These are phyloP conservation scores for Tinea trinotella DNA, from an alignment of 2,888 invertebrate species.

Conservation along the genomic window DNA sequence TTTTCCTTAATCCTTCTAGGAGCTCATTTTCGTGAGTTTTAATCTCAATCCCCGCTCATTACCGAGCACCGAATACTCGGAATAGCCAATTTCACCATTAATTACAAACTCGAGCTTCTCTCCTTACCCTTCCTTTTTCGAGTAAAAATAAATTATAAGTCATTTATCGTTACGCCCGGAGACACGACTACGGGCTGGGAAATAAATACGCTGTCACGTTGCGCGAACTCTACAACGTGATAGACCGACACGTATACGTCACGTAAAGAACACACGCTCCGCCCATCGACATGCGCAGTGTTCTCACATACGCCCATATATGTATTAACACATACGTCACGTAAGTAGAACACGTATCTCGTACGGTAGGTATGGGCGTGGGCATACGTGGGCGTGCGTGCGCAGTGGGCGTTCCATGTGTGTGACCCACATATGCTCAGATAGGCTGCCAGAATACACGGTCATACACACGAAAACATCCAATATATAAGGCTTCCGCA, in stretches of 20 bases:
- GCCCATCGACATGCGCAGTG: conserved; percentile 54
- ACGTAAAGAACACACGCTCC: conserved; percentile 46
- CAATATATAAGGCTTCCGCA: no score
- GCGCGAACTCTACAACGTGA: not conserved
- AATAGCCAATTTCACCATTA: conserved; percentile 70
- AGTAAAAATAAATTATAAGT: conserved; percentile 71
- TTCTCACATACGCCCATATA: conserved; percentile 46
- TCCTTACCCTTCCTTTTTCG: conserved; percentile 62
- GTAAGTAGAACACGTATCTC: conserved; percentile 14
- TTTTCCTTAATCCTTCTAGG: conserved; percentile 33
- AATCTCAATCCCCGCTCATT: conserved; percentile 64
- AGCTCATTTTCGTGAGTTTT: conserved; percentile 65
- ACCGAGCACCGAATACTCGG: conserved; percentile 64
- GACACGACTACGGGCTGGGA: conserved; percentile 36
- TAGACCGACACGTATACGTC: conserved; percentile 26
- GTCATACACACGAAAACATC: not conserved
- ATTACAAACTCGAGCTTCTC: conserved; percentile 42
- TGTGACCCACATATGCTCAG: conserved; percentile 36
- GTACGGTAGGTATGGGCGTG: conserved; percentile 32
- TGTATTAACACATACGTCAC: conserved; percentile 31
- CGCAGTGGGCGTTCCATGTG: conserved; percentile 47
- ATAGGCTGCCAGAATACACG: conserved; percentile 29
- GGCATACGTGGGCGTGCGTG: conserved; percentile 40
- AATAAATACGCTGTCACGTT: conserved; percentile 55
- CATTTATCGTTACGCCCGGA: conserved; percentile 58